These are phyloP conservation scores for Otus sunia DNA, from an alignment of 2,113 vertebrate genomes.

Conservation along the genomic window DNA sequence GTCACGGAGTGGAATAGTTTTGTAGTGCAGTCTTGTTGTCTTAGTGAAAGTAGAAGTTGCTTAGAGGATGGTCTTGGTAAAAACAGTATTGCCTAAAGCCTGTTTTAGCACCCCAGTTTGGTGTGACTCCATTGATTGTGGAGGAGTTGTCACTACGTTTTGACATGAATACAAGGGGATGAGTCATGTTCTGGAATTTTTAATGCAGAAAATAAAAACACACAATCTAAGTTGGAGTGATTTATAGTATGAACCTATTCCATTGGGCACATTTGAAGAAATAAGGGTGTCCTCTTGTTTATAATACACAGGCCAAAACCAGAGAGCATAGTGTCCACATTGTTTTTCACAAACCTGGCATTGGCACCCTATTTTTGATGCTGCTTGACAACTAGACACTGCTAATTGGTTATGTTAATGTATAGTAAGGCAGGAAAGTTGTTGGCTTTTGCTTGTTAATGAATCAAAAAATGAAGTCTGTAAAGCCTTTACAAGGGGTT, in stretches of 20 bases:
- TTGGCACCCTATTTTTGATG: background rate
- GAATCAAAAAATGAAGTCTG: accelerated
- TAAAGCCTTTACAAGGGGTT: background rate
- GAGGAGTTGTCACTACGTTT: background rate
- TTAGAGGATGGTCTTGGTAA: background rate
- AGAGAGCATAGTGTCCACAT: background rate
- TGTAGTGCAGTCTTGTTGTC: background rate
- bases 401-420: background rate
- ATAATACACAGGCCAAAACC: background rate
- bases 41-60: background rate
- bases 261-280: background rate
- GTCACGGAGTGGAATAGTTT: background rate
- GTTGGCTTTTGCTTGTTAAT: background rate
- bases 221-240: background rate
- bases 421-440: background rate
- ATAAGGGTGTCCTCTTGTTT: background rate
- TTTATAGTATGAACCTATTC: background rate
- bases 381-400: background rate
- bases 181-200: background rate
- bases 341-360: background rate
- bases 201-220: background rate
- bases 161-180: background rate
- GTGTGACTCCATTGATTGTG: background rate
- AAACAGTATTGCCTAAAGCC: background rate
- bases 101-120: background rate